A percentile compares a stretch with the other conserved stretches of the same genome.
phyloP scores from a whole-genome alignment of 2,113 vertebrate species.

The Clarias batrachus region DNA sequence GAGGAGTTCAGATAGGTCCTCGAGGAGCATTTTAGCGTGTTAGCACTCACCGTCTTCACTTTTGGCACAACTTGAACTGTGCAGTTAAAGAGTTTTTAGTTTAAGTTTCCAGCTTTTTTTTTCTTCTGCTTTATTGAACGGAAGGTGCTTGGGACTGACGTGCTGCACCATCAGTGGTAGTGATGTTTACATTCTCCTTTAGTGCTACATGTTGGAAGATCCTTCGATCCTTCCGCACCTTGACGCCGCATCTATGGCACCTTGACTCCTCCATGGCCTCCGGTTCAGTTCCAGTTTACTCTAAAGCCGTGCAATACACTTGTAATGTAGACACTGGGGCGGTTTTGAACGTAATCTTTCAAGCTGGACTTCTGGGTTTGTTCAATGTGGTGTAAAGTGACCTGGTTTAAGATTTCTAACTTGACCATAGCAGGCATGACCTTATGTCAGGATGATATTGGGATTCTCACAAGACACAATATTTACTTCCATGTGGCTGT shows the following conservation, averaged over 20 bases:
- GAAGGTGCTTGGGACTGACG: neutral
- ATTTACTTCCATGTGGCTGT: slow-evolving; percentile 33
- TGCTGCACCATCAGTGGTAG: slow-evolving; percentile 20
- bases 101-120: neutral
- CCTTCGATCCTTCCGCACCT: neutral
- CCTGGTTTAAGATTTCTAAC: neutral
- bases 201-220: slow-evolving; percentile 20
- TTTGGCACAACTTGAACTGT: slow-evolving; percentile 44
- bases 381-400: neutral
- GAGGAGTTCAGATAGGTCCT: neutral
- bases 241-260: slow-evolving; percentile 13
- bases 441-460: slow-evolving; percentile 2
- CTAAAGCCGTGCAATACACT: neutral
- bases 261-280: slow-evolving; percentile 25
- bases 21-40: slow-evolving; percentile 2
- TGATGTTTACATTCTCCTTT: slow-evolving; percentile 51
- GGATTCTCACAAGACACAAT: slow-evolving; percentile 15
- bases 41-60: slow-evolving; percentile 4
- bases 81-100: slow-evolving; percentile 8
- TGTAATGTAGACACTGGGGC: neutral
- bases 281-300: neutral
- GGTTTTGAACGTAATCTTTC: neutral
- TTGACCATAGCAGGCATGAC: neutral
- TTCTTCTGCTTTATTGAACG: neutral
- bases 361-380: slow-evolving; percentile 16